A percentile compares a stretch with the other conserved stretches of the same genome.
These are phyloP conservation scores for Vicugna pacos DNA, from an alignment of 2,113 vertebrate genomes.

Conservation along the genomic window DNA sequence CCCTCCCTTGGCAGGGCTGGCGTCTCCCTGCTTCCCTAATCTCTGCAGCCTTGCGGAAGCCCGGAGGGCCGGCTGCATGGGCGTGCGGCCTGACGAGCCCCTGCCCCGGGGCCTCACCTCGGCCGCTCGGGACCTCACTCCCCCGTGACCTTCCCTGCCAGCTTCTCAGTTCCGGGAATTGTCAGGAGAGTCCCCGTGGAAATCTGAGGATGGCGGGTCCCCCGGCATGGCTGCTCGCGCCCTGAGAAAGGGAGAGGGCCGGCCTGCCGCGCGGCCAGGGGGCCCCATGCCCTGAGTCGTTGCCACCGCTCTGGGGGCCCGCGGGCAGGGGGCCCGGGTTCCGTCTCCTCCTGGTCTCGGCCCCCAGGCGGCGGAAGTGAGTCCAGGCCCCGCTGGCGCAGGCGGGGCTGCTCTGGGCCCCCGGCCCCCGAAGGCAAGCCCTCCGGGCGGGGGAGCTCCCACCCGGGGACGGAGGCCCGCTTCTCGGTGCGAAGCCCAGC, in stretches of 20 bases:
- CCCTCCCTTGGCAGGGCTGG: background rate
- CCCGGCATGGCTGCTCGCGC: background rate
- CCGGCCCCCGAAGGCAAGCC: background rate
- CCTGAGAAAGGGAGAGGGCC: background rate
- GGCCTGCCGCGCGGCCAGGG: background rate
- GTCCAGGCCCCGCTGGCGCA: background rate
- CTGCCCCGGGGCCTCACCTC: background rate
- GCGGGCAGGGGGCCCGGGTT: background rate
- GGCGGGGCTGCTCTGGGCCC: background rate
- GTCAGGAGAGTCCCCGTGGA: constrained; percentile 52
- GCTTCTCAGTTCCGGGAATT: constrained; percentile 75
- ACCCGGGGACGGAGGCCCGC: background rate
- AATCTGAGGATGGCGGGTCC: background rate
- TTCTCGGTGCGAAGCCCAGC: background rate
- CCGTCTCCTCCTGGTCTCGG: background rate
- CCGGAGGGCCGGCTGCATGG: background rate
- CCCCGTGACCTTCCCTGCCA: background rate
- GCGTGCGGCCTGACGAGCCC: background rate
- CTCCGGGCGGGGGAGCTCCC: background rate
- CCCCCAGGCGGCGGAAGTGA: background rate
- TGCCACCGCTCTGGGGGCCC: accelerated
- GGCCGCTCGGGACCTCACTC: background rate
- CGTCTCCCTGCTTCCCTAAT: background rate
- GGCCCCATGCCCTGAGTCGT: background rate
- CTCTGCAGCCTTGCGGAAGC: background rate